Percentiles rank a stretch among this genome's conserved stretches.
Evolutionary conservation across 2,113 vertebrate species (phyloP).

Genomic region (Aplodontia rufa): DNA sequence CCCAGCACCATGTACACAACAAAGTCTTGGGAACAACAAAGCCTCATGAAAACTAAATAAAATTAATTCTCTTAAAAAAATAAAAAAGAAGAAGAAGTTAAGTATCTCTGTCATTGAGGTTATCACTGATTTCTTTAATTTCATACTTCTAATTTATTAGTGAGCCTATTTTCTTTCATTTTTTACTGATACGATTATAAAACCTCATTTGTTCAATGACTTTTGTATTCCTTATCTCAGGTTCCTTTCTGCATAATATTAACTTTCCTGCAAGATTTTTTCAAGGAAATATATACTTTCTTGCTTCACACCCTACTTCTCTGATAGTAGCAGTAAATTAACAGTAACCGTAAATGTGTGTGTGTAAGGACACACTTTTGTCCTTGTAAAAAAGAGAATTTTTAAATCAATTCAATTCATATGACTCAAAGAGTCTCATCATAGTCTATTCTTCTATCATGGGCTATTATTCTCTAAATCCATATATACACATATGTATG

Average conservation of each 20-base stretch:
- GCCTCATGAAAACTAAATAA: too few relatives aligned
- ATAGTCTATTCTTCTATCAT: not conserved
- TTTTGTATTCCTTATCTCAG: conserved; percentile 65
- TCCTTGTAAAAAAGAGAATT: conserved; percentile 3
- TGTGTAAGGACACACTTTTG: not conserved
- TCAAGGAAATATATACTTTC: conserved; percentile 46
- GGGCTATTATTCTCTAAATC: not conserved
- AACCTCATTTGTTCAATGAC: conserved; percentile 49
- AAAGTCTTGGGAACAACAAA: too few relatives aligned
- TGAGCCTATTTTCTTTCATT: conserved; percentile 37
- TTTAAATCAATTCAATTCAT: conserved; percentile 22
- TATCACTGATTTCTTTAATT: conserved; percentile 67
- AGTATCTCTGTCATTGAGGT: conserved; percentile 46
- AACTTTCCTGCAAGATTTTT: conserved; percentile 31
- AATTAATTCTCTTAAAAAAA: too few relatives aligned
- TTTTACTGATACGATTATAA: conserved; percentile 63
- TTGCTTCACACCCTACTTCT: conserved; percentile 28
- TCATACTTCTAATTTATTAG: conserved; percentile 57
- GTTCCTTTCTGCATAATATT: conserved; percentile 57
- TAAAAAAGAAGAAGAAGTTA: too few relatives aligned
- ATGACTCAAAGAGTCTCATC: not conserved
- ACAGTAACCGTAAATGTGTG: not conserved
- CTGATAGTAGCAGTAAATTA: not conserved
- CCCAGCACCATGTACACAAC: too few relatives aligned
- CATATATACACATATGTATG: too few relatives aligned